A percentile compares a stretch with the other conserved stretches of the same genome.
Evolutionary conservation across 2,113 vertebrate genomes (phyloP).

Genomic region (Hepsetus odoe): DNA sequence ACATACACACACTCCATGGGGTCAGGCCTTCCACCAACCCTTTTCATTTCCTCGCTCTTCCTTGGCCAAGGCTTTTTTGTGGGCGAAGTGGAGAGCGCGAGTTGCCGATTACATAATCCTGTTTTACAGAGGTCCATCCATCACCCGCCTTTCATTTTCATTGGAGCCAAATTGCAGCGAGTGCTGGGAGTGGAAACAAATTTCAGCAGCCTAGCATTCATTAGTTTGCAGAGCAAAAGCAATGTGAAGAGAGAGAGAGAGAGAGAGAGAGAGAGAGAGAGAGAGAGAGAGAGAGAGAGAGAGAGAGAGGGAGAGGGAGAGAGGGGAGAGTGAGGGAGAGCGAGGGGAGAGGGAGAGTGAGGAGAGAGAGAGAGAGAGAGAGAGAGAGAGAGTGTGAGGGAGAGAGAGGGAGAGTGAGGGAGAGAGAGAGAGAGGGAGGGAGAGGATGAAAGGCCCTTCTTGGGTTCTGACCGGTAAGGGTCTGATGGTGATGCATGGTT

Average conservation of each 20-base stretch:
- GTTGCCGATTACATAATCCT: conserved; percentile 63
- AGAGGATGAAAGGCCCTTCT: conserved; percentile 62
- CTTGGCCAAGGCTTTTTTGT: conserved; percentile 47
- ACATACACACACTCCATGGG: conserved; percentile 46
- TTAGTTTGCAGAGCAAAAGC: conserved; percentile 77
- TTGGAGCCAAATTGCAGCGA: conserved; percentile 64
- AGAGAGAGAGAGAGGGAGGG: conserved; percentile 26
- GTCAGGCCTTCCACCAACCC: conserved; percentile 39
- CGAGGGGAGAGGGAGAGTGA: no score
- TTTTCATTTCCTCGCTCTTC: conserved; percentile 51
- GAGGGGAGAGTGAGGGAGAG: conserved; percentile 51
- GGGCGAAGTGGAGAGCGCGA: conserved; percentile 54
- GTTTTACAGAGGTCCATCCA: conserved; percentile 64
- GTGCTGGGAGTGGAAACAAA: conserved; percentile 63
- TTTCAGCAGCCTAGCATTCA: conserved; percentile 65
- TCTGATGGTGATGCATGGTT: conserved; percentile 81
- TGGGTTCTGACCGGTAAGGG: conserved; percentile 69
- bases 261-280: conserved; percentile 49
- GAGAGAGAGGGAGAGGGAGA: conserved; percentile 34
- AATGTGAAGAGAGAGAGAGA: conserved; percentile 52
- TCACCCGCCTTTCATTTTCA: conserved; percentile 65
- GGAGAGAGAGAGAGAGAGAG: conserved; percentile 24
- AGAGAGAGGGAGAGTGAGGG: conserved; percentile 11
- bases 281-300: conserved; percentile 53
- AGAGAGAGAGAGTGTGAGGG: conserved; percentile 36